Percentiles rank a stretch among this genome's conserved stretches.
These are phyloP conservation scores for Promerops cafer DNA, from an alignment of 2,113 vertebrate species.

Conservation along the genomic window DNA sequence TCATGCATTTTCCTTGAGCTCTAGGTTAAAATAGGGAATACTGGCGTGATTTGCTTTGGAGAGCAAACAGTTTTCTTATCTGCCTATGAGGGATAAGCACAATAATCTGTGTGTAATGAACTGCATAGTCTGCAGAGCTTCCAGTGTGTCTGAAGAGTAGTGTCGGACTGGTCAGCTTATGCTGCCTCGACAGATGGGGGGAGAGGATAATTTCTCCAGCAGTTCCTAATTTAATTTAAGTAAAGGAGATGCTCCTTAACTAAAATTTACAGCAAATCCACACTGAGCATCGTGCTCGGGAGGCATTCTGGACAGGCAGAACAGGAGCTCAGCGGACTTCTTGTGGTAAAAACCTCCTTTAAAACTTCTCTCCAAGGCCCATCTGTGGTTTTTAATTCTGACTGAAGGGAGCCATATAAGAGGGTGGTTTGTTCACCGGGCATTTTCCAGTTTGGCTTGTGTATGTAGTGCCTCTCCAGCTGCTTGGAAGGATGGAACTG, in stretches of 20 bases:
- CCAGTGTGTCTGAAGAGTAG: background rate
- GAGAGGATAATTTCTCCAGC: background rate
- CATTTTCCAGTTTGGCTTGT: background rate
- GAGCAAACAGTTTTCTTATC: background rate
- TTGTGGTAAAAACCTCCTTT: background rate
- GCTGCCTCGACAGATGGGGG: background rate
- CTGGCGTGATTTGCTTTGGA: background rate
- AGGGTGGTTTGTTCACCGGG: background rate
- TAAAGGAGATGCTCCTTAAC: background rate
- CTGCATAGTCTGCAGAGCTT: conserved; percentile 7
- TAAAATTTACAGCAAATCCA: background rate
- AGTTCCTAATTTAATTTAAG: background rate
- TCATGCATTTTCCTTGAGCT: background rate
- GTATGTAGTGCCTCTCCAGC: background rate
- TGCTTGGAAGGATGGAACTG: background rate
- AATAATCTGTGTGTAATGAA: background rate
- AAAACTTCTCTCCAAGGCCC: background rate
- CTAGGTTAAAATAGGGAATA: background rate
- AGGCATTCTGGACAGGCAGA: background rate
- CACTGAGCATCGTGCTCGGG: fast-evolving
- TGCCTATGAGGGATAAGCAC: background rate
- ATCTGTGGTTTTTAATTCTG: background rate
- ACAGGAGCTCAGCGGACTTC: background rate
- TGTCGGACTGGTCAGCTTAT: background rate
- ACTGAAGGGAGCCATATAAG: background rate